Base-by-base conservation (phyloP, 2,113 vertebrate genomes). In the Eulemur macaco region DNA sequence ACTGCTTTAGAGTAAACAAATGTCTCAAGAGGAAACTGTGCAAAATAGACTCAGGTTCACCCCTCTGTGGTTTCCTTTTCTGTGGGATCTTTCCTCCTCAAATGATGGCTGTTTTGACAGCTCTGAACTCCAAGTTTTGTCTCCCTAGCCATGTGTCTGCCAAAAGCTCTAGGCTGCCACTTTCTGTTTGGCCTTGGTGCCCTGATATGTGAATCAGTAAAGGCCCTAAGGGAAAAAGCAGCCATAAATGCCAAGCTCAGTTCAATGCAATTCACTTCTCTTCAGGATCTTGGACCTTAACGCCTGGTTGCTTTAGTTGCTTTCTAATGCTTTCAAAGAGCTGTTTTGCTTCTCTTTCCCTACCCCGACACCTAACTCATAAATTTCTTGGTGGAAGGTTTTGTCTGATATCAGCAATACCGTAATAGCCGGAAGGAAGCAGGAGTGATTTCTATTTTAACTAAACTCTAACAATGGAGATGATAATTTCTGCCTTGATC, bases 171-270 rank as follows among this genome's bases (percentile, higher is more conserved):
- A 63, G 39, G n/a, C 63, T 87, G 21, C 31, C 83, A 80, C 87
- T 84, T 85, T 94, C 64, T 85, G 63, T 47, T 91, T 96, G 63
- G 54, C 34, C 50, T 81, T 71, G 18, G 29, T 54, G 58, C 45
- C 66, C 56, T 71, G n/a, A 86, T 86, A 52, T 66, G 78, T 89
- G 83, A 97, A 45, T 96, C 52, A 94, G 25, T 69, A 42, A 78
- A 93, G 11, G 17, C 45, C 73, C 76, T 27, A 4, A 85, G 71
- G 23, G 20, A 21, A 52, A 91, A 94, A 68, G 25, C 20, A 83
- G 11, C 80, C 60, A 77, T 74, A 76, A 77, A 78, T 86, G 45
- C 66, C 47, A 85, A 82, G 27, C 45, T 93, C 34, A 64, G 50
- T 88, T 91, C 83, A 29, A 5, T 50, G 39, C 39, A 92, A 27